Base-by-base conservation (phyloP, 2,888 invertebrate genomes). In the Tachina grossa region DNA sequence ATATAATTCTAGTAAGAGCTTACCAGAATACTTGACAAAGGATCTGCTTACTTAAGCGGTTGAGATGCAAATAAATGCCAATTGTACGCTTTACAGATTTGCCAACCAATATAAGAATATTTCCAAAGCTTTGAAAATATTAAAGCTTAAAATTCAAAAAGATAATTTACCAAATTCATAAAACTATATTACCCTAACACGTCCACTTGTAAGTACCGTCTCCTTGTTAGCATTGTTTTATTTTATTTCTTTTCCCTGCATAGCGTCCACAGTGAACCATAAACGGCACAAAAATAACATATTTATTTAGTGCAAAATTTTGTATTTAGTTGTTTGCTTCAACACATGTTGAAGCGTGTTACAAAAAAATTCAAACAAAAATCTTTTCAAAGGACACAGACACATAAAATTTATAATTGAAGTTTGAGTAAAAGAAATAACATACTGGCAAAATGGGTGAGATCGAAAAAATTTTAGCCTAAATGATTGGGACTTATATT, bases 281-380 rank as follows among this genome's bases (percentile, higher is more conserved):
- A 47, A 63, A 51, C 14, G 41, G n/a, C n/a, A n/a, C n/a, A n/a
- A 14, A 49, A 63, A 31, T 6, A 43, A 19, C 22, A 39, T 51
- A 57, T 49, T 68, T 59, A 77, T 68, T 59, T 68, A 39, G 41
- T 9, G 19, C 39, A 59, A 68, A 68, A 49, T 68, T 49, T 59
- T 11, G 41, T 49, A 39, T 77, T 77, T 43, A 68, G 41, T 68
- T 77, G 51, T 57, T 66, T 77, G 10, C n/a, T 76, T 63, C 10
- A 43, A 45, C 41, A 68, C 68, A 59, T 68, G 49, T 49, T 41
- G 19, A 22, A 49, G 65, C 53, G 43, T 68, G 68, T 49, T 68
- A 9, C 51, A 75, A 63, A 16, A n/a, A 19, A 10, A 63, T n/a
- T n/a, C 1, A 6, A 4, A 11, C 10, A 16, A 47, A 59, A 41